Percentiles rank a stretch among this genome's conserved stretches.
Conservation (phyloP, 2,888 invertebrate genomes). For the Drosophila falleni region DNA sequence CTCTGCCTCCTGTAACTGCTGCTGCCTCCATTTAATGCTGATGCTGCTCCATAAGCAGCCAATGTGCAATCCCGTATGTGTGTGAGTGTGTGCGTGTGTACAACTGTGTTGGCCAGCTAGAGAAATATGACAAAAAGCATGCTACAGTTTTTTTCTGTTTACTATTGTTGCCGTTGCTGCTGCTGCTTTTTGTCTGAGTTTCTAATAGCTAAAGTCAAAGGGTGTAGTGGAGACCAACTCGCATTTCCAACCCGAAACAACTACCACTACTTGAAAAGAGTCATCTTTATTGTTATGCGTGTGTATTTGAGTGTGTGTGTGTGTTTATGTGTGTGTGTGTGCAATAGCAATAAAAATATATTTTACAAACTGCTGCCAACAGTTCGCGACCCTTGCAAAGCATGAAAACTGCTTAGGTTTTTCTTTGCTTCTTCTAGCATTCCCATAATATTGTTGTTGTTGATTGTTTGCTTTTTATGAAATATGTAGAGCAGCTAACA, state of each 20-base stretch:
- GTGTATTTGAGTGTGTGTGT: constrained; percentile 61
- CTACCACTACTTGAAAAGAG: constrained; percentile 27
- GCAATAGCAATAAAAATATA: constrained; percentile 82
- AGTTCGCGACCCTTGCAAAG: constrained; percentile 59
- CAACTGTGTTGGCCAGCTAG: constrained; percentile 42
- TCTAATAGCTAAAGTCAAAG: constrained; percentile 80
- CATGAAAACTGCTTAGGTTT: constrained; percentile 79
- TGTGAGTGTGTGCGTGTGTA: constrained; percentile 13
- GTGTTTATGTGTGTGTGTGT: constrained; percentile 43
- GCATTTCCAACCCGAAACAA: constrained; percentile 26
- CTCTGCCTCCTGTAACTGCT: constrained; percentile 16
- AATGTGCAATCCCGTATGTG: constrained; percentile 17
- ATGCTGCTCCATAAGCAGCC: constrained; percentile 44
- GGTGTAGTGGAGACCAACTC: constrained; percentile 41
- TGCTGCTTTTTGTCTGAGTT: constrained; percentile 68
- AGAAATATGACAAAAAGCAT: constrained; percentile 82
- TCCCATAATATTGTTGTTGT: constrained; percentile 44
- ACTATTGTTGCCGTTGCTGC: constrained; percentile 33
- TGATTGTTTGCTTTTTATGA: constrained; percentile 71
- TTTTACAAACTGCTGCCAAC: constrained; percentile 81
- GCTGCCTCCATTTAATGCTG: constrained; percentile 36
- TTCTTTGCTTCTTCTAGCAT: constrained; percentile 18
- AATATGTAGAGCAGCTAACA: constrained; percentile 81
- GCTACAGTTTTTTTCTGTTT: constrained; percentile 59
- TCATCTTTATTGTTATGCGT: constrained; percentile 35